phyloP scores from a whole-genome alignment of 2,888 invertebrate species.

The Malthinus flaveolus region DNA sequence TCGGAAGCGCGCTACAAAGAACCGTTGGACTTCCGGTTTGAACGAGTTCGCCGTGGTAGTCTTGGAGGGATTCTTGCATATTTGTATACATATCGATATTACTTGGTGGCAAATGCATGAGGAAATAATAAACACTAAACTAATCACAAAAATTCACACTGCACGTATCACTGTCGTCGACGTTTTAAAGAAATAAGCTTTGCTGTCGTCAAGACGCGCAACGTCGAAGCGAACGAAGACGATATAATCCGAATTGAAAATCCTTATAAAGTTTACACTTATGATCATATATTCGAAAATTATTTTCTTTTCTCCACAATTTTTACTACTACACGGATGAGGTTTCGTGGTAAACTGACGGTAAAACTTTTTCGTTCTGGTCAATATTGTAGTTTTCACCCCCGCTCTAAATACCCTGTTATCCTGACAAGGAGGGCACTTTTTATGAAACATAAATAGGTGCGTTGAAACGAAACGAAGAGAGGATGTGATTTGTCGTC shows the following conservation, averaged over 20 bases:
- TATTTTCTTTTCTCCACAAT: background rate
- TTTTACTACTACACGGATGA: slow-evolving; percentile 13
- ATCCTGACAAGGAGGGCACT: slow-evolving; percentile 54
- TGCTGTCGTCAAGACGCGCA: slow-evolving; percentile 45
- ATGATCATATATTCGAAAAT: slow-evolving; percentile 13
- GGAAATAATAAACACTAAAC: slow-evolving; percentile 43
- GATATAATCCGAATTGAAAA: slow-evolving; percentile 40
- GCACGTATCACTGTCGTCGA: slow-evolving; percentile 22
- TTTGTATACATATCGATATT: slow-evolving; percentile 77
- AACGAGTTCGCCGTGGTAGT: slow-evolving; percentile 91
- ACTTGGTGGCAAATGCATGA: slow-evolving; percentile 71
- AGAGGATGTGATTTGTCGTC: slow-evolving; percentile 44
- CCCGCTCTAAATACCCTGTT: slow-evolving; percentile 47
- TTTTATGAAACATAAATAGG: slow-evolving; percentile 55
- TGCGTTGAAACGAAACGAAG: slow-evolving; percentile 41
- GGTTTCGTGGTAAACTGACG: slow-evolving; percentile 42
- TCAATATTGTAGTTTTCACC: slow-evolving; percentile 49
- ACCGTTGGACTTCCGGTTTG: slow-evolving; percentile 95
- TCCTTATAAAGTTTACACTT: slow-evolving; percentile 23
- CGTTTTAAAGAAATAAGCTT: slow-evolving; percentile 42
- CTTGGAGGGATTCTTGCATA: slow-evolving; percentile 78
- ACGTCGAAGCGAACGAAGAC: slow-evolving; percentile 54
- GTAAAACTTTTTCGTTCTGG: slow-evolving; percentile 53
- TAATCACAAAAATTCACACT: slow-evolving; percentile 33
- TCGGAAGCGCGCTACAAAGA: slow-evolving; percentile 89